These are phyloP conservation scores for Galemys pyrenaicus DNA, from an alignment of 2,113 vertebrate species.

Conservation along the genomic window DNA sequence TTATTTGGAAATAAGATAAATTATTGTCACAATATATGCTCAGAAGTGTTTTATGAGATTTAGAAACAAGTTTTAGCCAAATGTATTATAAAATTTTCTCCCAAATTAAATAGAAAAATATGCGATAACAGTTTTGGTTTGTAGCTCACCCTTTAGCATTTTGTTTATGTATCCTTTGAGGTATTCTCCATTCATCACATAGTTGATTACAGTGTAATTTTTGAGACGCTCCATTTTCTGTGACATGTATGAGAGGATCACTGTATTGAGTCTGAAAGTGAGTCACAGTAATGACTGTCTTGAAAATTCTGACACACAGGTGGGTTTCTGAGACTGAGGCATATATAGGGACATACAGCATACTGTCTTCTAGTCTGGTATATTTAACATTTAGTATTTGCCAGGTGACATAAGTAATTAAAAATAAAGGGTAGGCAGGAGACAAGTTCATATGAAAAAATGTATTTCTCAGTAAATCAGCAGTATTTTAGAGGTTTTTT, in stretches of 20 bases:
- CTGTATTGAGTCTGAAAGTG: slow-evolving; percentile 92
- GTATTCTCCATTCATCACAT: slow-evolving; percentile 94
- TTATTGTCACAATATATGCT: background rate
- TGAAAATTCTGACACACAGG: background rate
- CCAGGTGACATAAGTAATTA: background rate
- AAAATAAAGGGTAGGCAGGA: background rate
- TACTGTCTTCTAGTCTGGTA: background rate
- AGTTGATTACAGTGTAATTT: slow-evolving; percentile 89
- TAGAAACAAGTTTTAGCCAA: background rate
- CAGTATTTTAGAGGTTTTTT: background rate
- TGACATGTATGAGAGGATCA: slow-evolving; percentile 93
- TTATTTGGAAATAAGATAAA: slow-evolving; percentile 34
- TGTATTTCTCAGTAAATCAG: background rate
- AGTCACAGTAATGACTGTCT: background rate
- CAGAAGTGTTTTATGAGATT: slow-evolving; percentile 33
- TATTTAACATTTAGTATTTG: background rate
- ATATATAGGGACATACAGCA: background rate
- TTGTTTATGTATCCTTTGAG: slow-evolving; percentile 94
- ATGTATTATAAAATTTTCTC: background rate
- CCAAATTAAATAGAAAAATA: background rate
- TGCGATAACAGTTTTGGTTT: background rate
- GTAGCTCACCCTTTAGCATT: slow-evolving; percentile 93
- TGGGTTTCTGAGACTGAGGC: background rate
- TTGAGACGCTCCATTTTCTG: slow-evolving; percentile 94
- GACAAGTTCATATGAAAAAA: background rate